Conservation (phyloP, 30 jellyfish, hydroid and myxozoan genomes). For the Cassiopea andromeda region DNA sequence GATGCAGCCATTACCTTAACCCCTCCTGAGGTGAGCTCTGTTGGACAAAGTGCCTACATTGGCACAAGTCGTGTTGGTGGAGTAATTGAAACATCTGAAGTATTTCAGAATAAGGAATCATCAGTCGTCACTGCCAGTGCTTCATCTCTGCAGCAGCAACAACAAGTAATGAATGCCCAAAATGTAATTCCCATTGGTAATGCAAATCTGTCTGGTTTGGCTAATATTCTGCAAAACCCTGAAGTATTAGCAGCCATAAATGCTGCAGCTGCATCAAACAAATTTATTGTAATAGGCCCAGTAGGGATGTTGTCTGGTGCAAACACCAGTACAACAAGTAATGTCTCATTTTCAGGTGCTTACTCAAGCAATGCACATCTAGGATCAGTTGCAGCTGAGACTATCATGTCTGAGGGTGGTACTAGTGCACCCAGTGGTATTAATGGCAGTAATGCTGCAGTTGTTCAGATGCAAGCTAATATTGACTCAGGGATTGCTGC, state of each 20-base stretch:
- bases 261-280: slow-evolving; percentile 97
- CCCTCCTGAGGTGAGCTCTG: slow-evolving; percentile 62
- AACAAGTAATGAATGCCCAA: slow-evolving; percentile 75
- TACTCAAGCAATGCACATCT: slow-evolving; percentile 34
- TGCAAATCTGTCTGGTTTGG: slow-evolving; percentile 94
- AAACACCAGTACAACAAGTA: slow-evolving; percentile 58
- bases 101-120: slow-evolving; percentile 47
- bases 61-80: slow-evolving; percentile 46
- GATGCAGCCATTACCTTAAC: slow-evolving; percentile 64
- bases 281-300: slow-evolving; percentile 98
- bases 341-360: slow-evolving; percentile 72
- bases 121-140: slow-evolving; percentile 63
- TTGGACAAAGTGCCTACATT: slow-evolving; percentile 24
- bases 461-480: slow-evolving; percentile 36
- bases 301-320: slow-evolving; percentile 95
- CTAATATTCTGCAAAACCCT: slow-evolving; percentile 96
- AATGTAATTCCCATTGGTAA: slow-evolving; percentile 75
- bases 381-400: slow-evolving; percentile 11
- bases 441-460: slow-evolving; percentile 1
- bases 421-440: slow-evolving; percentile 5
- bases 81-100: slow-evolving; percentile 37
- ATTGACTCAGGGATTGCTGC: slow-evolving; percentile 52
- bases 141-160: slow-evolving; percentile 66
- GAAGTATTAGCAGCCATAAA: slow-evolving; percentile 98
- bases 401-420: slow-evolving; percentile 12